These are phyloP conservation scores for Hololepta plana DNA, from an alignment of 2,888 invertebrate species.

Conservation along the genomic window DNA sequence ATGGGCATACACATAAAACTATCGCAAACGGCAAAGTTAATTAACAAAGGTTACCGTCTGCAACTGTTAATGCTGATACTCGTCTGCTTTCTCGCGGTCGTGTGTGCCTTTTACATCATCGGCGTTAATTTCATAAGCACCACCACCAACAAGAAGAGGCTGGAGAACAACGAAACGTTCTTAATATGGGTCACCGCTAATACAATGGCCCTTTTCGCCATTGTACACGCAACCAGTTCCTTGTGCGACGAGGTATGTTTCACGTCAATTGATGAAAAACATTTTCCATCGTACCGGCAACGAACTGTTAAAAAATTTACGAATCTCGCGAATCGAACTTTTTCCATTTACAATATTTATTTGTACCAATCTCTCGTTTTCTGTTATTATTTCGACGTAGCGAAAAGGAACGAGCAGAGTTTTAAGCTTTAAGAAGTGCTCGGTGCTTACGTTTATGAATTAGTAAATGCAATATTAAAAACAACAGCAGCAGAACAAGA, in stretches of 20 bases:
- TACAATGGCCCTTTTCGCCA: conserved; percentile 14
- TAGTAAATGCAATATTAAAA: too few species aligned
- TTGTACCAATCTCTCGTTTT: too few species aligned
- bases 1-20: conserved; percentile 17
- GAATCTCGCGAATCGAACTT: too few species aligned
- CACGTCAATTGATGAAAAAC: too few species aligned
- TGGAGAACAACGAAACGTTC: conserved; percentile 13
- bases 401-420: too few species aligned
- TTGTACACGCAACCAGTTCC: conserved; percentile 17
- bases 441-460: too few species aligned
- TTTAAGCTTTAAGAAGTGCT: too few species aligned
- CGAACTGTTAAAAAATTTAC: too few species aligned
- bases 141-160: conserved; percentile 3
- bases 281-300: too few species aligned
- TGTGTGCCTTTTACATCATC: conserved; percentile 15
- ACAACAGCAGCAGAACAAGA: too few species aligned
- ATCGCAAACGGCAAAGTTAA: conserved; percentile 14
- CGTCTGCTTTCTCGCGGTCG: conserved; percentile 15
- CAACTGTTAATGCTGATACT: conserved; percentile 17
- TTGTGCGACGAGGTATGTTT: conserved; percentile 17
- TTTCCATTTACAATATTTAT: too few species aligned
- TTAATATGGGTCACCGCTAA: conserved; percentile 17
- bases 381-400: too few species aligned
- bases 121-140: conserved; percentile 14
- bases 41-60: conserved; percentile 16